These are phyloP conservation scores for Dasypogon diadema DNA, from an alignment of 2,888 invertebrate genomes.

Conservation along the genomic window DNA sequence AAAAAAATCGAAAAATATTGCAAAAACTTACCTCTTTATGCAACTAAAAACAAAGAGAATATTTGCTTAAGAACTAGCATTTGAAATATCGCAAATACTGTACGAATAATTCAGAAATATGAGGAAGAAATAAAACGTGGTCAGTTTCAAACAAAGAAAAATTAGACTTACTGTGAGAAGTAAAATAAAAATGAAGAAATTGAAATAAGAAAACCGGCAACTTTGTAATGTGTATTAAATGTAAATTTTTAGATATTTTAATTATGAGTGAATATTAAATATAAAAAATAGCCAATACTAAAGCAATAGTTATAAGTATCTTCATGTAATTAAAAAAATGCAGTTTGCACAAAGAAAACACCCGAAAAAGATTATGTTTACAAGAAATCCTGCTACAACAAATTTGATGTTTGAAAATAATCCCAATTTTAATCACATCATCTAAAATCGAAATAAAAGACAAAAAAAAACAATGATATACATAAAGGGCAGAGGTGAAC, in stretches of 20 bases:
- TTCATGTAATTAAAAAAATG: conserved; percentile 22
- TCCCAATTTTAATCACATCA: background rate
- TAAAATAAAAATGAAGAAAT: background rate
- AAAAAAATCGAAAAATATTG: conserved; percentile 34
- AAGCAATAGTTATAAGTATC: conserved; percentile 39
- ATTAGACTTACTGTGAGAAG: background rate
- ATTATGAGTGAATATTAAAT: conserved; percentile 42
- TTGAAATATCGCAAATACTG: background rate
- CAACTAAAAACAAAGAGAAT: conserved; percentile 29
- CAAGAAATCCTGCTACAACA: background rate
- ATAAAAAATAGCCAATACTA: conserved; percentile 37
- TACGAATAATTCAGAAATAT: background rate
- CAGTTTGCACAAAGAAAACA: background rate
- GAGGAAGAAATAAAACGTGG: background rate
- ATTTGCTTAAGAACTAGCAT: conserved; percentile 25
- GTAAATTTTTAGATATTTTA: conserved; percentile 48
- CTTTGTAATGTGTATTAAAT: conserved; percentile 41
- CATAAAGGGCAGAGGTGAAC: background rate
- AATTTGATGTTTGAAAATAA: background rate
- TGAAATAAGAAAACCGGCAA: conserved; percentile 18
- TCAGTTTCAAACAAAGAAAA: conserved; percentile 23
- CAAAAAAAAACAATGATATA: background rate
- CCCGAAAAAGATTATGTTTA: background rate
- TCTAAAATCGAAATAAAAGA: background rate
- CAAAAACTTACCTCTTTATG: conserved; percentile 24